These are phyloP conservation scores for Gibbula magus DNA, from an alignment of 2,888 invertebrate species.

Conservation along the genomic window DNA sequence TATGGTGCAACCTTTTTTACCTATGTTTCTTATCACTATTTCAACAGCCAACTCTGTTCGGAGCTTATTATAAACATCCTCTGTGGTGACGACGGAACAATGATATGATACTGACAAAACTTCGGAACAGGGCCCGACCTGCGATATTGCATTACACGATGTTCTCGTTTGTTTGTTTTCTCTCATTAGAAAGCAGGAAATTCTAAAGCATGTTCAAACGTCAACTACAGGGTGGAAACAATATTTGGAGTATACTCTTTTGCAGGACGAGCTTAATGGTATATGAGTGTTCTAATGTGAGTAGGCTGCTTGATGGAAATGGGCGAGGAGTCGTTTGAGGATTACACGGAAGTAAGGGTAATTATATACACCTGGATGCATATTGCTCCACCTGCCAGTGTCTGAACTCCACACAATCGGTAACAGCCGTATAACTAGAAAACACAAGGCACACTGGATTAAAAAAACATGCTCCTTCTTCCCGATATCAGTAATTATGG, in stretches of 20 bases:
- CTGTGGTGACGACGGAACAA: not conserved
- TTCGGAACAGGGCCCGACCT: not conserved
- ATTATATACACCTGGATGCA: not conserved
- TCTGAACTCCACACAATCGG: not conserved
- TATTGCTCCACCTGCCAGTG: not conserved
- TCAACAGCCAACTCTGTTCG: not conserved
- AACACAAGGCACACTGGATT: no score
- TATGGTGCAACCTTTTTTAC: no score
- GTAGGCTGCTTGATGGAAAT: not conserved
- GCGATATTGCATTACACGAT: not conserved
- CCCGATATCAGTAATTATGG: no score
- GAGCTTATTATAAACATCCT: not conserved
- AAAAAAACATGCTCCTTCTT: no score
- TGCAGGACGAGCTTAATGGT: not conserved
- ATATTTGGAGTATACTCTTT: not conserved
- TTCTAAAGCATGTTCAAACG: conserved; percentile 2
- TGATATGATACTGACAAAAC: not conserved
- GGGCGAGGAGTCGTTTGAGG: not conserved
- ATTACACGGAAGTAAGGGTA: not conserved
- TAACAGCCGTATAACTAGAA: not conserved
- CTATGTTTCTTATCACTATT: no score
- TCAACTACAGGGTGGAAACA: not conserved
- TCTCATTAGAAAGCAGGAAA: not conserved
- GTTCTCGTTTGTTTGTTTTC: not conserved
- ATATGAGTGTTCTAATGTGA: not conserved